Evolutionary conservation across 1,140 invertebrate species (phyloP).

Genomic region (Polypedilum pembai): DNA sequence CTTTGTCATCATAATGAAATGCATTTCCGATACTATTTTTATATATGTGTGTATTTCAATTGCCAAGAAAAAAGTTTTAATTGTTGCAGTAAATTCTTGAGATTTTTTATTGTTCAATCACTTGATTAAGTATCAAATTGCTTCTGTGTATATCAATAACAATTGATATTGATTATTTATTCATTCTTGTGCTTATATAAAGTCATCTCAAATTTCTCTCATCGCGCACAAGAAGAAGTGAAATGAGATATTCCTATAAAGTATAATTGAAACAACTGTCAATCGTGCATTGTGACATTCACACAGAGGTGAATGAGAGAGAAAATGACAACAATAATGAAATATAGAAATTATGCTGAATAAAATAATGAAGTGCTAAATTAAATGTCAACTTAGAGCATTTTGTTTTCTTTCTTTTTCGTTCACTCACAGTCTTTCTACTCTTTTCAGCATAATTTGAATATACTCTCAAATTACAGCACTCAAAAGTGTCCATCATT

Average conservation of each 20-base stretch:
- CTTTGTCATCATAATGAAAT: not conserved
- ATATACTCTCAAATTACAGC: not conserved
- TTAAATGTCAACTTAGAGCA: not conserved
- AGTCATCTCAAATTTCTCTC: too few relatives aligned
- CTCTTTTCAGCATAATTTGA: not conserved
- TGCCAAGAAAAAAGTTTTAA: too few relatives aligned
- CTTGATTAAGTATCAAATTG: too few relatives aligned
- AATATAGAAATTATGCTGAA: not conserved
- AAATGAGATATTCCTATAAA: slow-evolving; percentile 6
- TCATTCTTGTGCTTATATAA: too few relatives aligned
- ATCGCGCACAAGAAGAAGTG: not conserved
- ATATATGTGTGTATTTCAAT: too few relatives aligned
- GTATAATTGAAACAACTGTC: not conserved
- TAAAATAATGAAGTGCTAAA: slow-evolving; percentile 14
- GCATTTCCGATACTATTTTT: not conserved
- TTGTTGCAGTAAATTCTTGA: too few relatives aligned
- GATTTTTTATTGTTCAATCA: too few relatives aligned
- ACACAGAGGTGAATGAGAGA: not conserved
- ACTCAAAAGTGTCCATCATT: not conserved
- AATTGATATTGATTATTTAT: too few relatives aligned
- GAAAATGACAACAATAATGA: not conserved
- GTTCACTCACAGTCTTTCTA: not conserved
- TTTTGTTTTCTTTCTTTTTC: too few relatives aligned
- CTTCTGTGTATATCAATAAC: too few relatives aligned
- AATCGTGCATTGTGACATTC: not conserved